phyloP scores from a whole-genome alignment of 1,140 invertebrate species.

The Gryon sp. region DNA sequence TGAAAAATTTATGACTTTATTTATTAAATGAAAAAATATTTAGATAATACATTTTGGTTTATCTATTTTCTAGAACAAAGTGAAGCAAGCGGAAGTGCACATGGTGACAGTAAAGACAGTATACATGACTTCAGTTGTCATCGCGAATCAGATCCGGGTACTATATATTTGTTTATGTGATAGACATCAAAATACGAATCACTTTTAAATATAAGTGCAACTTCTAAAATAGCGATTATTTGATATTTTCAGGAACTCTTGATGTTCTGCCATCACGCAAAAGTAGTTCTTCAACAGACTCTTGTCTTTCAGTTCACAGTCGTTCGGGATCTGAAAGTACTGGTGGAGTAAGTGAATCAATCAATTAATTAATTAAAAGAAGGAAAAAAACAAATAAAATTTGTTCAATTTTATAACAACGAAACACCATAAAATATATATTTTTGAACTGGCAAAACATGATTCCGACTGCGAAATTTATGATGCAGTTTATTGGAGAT shows the following conservation, averaged over 20 bases:
- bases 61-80: slow-evolving; percentile 72
- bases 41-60: too few species aligned
- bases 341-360: slow-evolving; percentile 75
- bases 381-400: too few species aligned
- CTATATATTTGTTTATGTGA: too few species aligned
- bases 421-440: too few species aligned
- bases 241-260: slow-evolving; percentile 62
- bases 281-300: slow-evolving; percentile 83
- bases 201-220: too few species aligned
- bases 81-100: slow-evolving; percentile 72
- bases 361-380: too few species aligned
- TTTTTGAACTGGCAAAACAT: neutral
- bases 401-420: too few species aligned
- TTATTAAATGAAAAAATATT: too few species aligned
- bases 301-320: slow-evolving; percentile 82
- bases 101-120: slow-evolving; percentile 77
- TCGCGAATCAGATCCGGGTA: slow-evolving; percentile 74
- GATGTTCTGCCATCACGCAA: slow-evolving; percentile 81
- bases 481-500: slow-evolving; percentile 6
- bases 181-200: too few species aligned
- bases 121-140: slow-evolving; percentile 74
- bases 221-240: slow-evolving; percentile 23
- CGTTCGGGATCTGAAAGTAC: slow-evolving; percentile 81
- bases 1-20: too few species aligned
- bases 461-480: slow-evolving; percentile 20